Evolutionary conservation across 2,113 vertebrate species (phyloP).

Genomic region (Callospermophilus lateralis): DNA sequence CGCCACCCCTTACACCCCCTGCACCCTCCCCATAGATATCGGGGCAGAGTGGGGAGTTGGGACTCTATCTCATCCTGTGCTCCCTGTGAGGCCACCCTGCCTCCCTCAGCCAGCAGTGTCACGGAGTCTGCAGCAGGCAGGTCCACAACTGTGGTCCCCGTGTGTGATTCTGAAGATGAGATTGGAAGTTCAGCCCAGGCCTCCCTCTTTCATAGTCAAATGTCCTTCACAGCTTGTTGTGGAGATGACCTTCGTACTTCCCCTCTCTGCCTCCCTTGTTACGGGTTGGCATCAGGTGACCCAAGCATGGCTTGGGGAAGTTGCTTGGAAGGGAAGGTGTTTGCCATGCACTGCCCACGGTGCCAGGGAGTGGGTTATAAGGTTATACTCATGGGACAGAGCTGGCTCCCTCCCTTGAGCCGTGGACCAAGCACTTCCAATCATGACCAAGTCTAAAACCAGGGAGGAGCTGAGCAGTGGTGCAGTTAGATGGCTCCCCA

Average conservation of each 20-base stretch:
- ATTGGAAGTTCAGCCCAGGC: not conserved
- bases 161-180: not conserved
- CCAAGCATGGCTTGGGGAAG: not conserved
- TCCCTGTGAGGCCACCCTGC: rapidly evolving
- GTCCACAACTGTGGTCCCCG: rapidly evolving
- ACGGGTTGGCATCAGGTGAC: not conserved
- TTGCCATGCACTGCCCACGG: not conserved
- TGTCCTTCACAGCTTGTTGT: not conserved
- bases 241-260: not conserved
- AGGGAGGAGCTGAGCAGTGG: rapidly evolving
- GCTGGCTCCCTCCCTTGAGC: not conserved
- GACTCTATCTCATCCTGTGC: not conserved
- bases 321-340: not conserved
- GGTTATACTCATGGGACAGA: rapidly evolving
- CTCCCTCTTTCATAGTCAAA: not conserved
- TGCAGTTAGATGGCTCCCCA: not conserved
- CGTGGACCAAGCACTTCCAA: not conserved
- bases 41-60: not conserved
- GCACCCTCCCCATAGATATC: not conserved
- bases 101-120: rapidly evolving
- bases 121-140: rapidly evolving
- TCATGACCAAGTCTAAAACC: no score
- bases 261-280: no score
- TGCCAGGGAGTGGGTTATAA: not conserved
- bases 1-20: rapidly evolving